These are phyloP conservation scores for Sphaeridia pumilis DNA, from an alignment of 2,888 invertebrate species.

Conservation along the genomic window DNA sequence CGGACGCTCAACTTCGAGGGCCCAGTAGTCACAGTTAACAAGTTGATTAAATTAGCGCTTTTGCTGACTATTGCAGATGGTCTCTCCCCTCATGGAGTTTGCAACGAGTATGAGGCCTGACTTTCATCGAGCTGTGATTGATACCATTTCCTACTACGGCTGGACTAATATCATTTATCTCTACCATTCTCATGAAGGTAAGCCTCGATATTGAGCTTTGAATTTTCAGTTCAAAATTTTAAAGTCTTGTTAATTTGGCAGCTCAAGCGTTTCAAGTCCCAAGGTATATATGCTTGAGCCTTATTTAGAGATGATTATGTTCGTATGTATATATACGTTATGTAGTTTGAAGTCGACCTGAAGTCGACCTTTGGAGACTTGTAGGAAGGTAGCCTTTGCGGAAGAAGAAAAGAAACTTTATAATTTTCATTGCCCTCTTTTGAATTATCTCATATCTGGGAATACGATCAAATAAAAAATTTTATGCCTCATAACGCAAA, in stretches of 20 bases:
- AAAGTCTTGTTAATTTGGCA: neutral
- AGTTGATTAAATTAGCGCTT: no score
- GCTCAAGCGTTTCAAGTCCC: no score
- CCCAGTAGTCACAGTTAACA: no score
- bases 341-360: no score
- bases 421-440: neutral
- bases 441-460: neutral
- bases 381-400: no score
- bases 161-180: conserved; percentile 83
- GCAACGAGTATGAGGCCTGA: conserved; percentile 90
- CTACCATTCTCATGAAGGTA: conserved; percentile 83
- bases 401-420: neutral
- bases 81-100: conserved; percentile 52
- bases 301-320: no score
- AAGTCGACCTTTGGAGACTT: no score
- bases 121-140: conserved; percentile 88
- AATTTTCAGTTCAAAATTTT: neutral
- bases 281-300: no score
- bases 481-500: conserved; percentile 2
- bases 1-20: no score
- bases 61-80: conserved; percentile 35
- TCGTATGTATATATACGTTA: no score
- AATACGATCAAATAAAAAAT: conserved; percentile 3
- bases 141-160: conserved; percentile 81
- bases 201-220: conserved; percentile 44